A percentile compares a stretch with the other conserved stretches of the same genome.
These are phyloP conservation scores for Theretra japonica DNA, from an alignment of 2,888 invertebrate genomes.

Conservation along the genomic window DNA sequence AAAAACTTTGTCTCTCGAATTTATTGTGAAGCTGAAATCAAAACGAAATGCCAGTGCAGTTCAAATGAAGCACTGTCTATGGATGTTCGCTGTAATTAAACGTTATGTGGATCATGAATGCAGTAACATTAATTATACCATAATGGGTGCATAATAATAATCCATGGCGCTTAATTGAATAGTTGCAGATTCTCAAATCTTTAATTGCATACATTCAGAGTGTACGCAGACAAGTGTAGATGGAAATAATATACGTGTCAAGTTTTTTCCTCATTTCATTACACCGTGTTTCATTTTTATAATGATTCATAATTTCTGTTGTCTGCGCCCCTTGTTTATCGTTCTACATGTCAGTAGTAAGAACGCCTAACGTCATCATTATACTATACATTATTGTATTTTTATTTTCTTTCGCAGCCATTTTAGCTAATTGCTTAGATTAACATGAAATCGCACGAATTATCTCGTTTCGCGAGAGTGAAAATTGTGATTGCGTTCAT, in stretches of 20 bases:
- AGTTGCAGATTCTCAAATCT: conserved; percentile 10
- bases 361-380: not conserved
- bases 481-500: conserved; percentile 57
- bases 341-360: not conserved
- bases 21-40: not conserved
- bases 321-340: conserved; percentile 29
- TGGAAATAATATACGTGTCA: conserved; percentile 1
- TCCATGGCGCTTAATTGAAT: conserved; percentile 13
- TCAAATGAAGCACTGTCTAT: not conserved
- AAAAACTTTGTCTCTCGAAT: not conserved
- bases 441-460: conserved; percentile 51
- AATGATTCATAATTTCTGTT: conserved; percentile 32
- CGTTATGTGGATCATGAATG: not conserved
- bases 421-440: conserved; percentile 55
- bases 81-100: not conserved
- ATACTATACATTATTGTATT: not conserved
- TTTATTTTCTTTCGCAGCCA: conserved; percentile 47
- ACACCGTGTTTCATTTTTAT: conserved; percentile 28
- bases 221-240: conserved; percentile 6
- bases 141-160: not conserved
- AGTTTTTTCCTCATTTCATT: conserved; percentile 8
- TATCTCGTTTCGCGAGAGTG: conserved; percentile 56
- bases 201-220: conserved; percentile 1
- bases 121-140: conserved; percentile 10
- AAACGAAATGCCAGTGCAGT: not conserved